phyloP scores from a whole-genome alignment of 2,797 vertebrate genomes.

The Sternarchorhynchus goeldii region DNA sequence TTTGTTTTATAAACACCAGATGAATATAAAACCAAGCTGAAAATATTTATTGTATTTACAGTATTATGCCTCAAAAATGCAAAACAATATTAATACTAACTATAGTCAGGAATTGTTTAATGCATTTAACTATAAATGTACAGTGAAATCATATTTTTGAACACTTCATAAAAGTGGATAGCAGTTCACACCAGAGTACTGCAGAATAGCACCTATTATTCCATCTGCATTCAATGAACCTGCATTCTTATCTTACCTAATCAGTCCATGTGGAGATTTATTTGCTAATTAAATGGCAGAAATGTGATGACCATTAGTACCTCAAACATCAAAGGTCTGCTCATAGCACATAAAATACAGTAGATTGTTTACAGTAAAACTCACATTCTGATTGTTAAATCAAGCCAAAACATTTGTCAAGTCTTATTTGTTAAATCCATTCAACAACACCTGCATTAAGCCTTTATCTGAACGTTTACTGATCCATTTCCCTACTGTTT shows the following conservation, averaged over 20 bases:
- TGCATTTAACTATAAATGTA: not conserved
- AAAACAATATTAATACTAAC: too few species aligned
- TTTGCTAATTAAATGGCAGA: slow-evolving; percentile 15
- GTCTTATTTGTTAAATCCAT: not conserved
- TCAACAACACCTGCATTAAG: not conserved
- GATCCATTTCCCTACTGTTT: slow-evolving; percentile 1
- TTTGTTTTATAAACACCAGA: too few species aligned
- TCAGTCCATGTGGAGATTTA: not conserved
- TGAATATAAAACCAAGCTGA: too few species aligned
- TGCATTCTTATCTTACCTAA: not conserved
- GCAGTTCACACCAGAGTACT: slow-evolving; percentile 7
- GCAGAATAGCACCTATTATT: too few species aligned
- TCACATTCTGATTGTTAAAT: not conserved
- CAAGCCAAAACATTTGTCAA: not conserved
- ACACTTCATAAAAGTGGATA: slow-evolving; percentile 10
- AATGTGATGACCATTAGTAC: slow-evolving; percentile 2
- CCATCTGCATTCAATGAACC: too few species aligned
- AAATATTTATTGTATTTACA: too few species aligned
- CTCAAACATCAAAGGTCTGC: not conserved
- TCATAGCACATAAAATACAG: not conserved
- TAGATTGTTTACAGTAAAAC: not conserved
- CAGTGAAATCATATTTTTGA: not conserved
- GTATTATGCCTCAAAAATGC: too few species aligned
- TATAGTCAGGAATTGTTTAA: not conserved
- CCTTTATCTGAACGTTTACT: not conserved